Evolutionary conservation across 2,797 vertebrate species (phyloP), one percentile per base, ranked within the genome.

Genomic region (Sebastes taczanowskii): DNA sequence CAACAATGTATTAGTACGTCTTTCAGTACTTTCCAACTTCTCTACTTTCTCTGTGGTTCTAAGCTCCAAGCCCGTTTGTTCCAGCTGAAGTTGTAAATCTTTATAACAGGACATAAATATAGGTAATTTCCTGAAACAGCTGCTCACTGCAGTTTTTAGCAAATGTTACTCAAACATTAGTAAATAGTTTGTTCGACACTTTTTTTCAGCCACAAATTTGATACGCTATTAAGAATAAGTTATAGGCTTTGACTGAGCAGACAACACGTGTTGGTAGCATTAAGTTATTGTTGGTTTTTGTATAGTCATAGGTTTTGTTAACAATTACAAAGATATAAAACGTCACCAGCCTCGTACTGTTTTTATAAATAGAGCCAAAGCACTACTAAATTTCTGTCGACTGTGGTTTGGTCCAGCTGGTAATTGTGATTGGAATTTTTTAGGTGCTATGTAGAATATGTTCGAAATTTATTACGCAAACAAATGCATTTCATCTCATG

Each of bases 1-100:
- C 16, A 20, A 6, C n/a, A 5, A 42, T 11, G 22, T 65, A 18
- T 65, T 65, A 23, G 29, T 38, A 22, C 2, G 4, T 63, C 32
- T 38, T 2, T 23, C 32, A 63, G 32, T 46, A 0, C 6, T 66
- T 46, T 29, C 32, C 32, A 35, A 35, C 32, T 35, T 35, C 32
- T 1, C 11, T 0, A 35, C n/a, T 61, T 4, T 16, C 0, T 65
- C 14, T 22, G 30, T n/a, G 29, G 18, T 10, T 32, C 29, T 11
- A 11, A 32, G 29, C 9, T 18, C 42, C 7, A 0, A 20, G 7
- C 7, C 7, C 7, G 0, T 49, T 49, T 49, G 18, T 49, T 49
- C 46, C 46, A 49, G 46, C 46, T 49, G 18, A 49, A 9, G 46
- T 20, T 49, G 46, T 49, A 49, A 49, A 49, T 49, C 46, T 49